Conservation (phyloP, 2,888 invertebrate genomes). For the Marronus borbonicus region DNA sequence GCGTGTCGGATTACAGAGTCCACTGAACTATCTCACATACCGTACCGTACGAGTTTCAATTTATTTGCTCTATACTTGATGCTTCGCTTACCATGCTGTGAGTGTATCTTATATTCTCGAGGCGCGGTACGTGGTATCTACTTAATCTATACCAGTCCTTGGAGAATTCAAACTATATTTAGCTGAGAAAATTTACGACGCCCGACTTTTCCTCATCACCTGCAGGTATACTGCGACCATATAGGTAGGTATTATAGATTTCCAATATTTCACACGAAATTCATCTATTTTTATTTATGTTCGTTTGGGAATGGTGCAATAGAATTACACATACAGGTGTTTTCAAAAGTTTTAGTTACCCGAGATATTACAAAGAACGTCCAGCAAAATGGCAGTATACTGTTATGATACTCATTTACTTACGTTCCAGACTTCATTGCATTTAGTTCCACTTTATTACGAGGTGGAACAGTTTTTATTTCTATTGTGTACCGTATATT, state of each 20-base stretch:
- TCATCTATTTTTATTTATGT: slow-evolving; percentile 3
- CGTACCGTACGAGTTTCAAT: slow-evolving; percentile 3
- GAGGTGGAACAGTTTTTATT: no score
- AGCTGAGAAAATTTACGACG: slow-evolving; percentile 19
- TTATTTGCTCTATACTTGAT: slow-evolving; percentile 4
- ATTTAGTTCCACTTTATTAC: no score
- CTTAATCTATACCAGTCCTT: slow-evolving; percentile 15
- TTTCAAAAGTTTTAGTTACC: no score
- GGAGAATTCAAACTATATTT: slow-evolving; percentile 17
- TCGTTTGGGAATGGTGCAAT: neutral
- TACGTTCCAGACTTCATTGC: no score
- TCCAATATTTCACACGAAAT: slow-evolving; percentile 5
- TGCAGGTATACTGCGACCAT: neutral
- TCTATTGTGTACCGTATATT: no score
- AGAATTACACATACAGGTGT: no score
- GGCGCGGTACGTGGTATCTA: neutral
- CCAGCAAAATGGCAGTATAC: no score
- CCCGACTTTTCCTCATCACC: neutral
- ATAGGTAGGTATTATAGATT: neutral
- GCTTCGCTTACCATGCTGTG: neutral
- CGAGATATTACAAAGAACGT: no score
- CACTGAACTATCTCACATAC: neutral
- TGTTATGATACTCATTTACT: no score
- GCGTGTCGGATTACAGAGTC: neutral
- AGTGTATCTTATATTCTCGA: slow-evolving; percentile 3